phyloP scores from a whole-genome alignment of 1,140 invertebrate genomes.

The Aphidius ervi region DNA sequence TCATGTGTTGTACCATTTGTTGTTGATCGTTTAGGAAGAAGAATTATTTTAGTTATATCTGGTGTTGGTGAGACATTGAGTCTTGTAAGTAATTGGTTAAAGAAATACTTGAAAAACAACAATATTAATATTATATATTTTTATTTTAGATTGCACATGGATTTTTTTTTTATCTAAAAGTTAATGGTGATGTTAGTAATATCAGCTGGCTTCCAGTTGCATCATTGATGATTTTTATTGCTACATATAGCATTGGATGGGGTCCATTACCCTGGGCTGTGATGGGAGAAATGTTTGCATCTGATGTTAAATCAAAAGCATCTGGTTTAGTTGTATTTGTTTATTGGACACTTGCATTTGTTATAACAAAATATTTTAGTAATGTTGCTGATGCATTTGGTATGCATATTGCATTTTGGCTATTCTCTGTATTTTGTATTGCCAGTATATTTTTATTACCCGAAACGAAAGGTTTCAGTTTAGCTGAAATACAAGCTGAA shows the following conservation, averaged over 20 bases:
- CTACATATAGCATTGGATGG: constrained; percentile 68
- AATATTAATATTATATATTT: too few relatives aligned
- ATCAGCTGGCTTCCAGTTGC: constrained; percentile 64
- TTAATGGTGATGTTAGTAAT: constrained; percentile 41
- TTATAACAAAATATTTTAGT: constrained; percentile 74
- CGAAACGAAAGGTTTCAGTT: constrained; percentile 73
- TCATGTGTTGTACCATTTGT: constrained; percentile 66
- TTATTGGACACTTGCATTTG: constrained; percentile 76
- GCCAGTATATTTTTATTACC: constrained; percentile 65
- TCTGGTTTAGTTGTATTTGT: constrained; percentile 70
- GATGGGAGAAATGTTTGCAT: constrained; percentile 78
- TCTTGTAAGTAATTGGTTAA: too few relatives aligned
- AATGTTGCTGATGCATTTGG: constrained; percentile 59
- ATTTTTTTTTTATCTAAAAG: constrained; percentile 58
- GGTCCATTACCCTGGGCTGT: constrained; percentile 83
- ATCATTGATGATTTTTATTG: constrained; percentile 63
- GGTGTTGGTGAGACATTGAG: constrained; percentile 61
- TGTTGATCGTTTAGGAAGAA: constrained; percentile 71
- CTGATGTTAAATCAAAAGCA: constrained; percentile 70
- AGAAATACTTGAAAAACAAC: too few relatives aligned
- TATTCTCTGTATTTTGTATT: constrained; percentile 69
- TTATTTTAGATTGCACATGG: constrained; percentile 58
- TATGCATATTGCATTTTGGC: constrained; percentile 69
- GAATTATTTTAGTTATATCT: constrained; percentile 67
- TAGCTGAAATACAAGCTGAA: constrained; percentile 68